Conservation (phyloP, 1,140 invertebrate species). For the Drosophila murphyi region DNA sequence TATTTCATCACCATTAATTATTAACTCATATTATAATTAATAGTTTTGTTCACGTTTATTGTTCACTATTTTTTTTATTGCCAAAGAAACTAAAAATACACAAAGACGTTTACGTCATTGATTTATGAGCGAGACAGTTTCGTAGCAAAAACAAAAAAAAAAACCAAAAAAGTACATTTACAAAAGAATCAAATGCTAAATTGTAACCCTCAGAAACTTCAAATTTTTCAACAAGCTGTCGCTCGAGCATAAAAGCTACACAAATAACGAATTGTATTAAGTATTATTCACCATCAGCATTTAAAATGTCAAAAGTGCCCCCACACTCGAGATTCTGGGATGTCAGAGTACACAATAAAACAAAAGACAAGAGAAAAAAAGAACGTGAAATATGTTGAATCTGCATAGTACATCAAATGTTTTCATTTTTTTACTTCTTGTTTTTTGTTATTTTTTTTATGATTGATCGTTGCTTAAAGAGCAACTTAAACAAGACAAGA, state of each 20-base stretch:
- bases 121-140: slow-evolving; percentile 24
- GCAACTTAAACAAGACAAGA: slow-evolving; percentile 40
- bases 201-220: slow-evolving; percentile 19
- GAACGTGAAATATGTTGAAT: slow-evolving; percentile 36
- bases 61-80: background rate
- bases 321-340: slow-evolving; percentile 16
- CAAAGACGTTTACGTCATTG: slow-evolving; percentile 24
- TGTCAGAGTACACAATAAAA: background rate
- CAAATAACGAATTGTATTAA: slow-evolving; percentile 21
- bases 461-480: slow-evolving; percentile 76
- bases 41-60: slow-evolving; percentile 11
- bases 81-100: slow-evolving; percentile 3
- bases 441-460: slow-evolving; percentile 43
- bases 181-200: background rate
- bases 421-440: slow-evolving; percentile 10
- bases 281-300: slow-evolving; percentile 15
- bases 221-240: slow-evolving; percentile 24
- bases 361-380: background rate
- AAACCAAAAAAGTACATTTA: background rate
- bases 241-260: background rate
- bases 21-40: slow-evolving; percentile 29
- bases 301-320: slow-evolving; percentile 55
- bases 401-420: slow-evolving; percentile 46
- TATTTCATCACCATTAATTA: slow-evolving; percentile 37
- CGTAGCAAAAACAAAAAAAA: background rate